Evolutionary conservation across 2,888 invertebrate species (phyloP).

Genomic region (Netelia fuscicornis): DNA sequence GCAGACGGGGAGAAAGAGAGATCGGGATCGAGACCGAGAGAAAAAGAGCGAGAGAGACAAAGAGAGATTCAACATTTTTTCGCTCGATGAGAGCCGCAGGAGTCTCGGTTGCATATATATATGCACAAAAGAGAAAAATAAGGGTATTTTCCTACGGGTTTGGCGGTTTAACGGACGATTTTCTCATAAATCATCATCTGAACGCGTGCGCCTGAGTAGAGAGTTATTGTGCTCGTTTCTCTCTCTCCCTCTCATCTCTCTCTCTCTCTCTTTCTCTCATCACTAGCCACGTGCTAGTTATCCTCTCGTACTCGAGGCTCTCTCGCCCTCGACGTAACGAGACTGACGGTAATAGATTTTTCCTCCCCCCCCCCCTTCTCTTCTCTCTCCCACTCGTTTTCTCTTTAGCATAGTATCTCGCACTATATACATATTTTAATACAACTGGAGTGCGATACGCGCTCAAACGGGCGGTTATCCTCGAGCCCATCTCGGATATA

Average conservation of each 20-base stretch:
- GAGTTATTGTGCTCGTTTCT: conserved; percentile 4
- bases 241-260: no score
- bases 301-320: not conserved
- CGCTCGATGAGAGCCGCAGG: conserved; percentile 19
- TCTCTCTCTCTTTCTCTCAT: not conserved
- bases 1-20: not conserved
- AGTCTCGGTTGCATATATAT: not conserved
- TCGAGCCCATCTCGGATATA: conserved; percentile 19
- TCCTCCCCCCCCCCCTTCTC: not conserved
- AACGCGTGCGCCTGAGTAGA: not conserved
- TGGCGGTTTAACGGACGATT: conserved; percentile 48
- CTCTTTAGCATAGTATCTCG: not conserved
- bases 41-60: not conserved
- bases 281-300: conserved; percentile 29
- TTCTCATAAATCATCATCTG: conserved; percentile 57
- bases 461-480: conserved; percentile 8
- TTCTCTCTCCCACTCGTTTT: not conserved
- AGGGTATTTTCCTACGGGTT: conserved; percentile 25
- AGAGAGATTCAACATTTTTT: conserved; percentile 19
- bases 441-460: conserved; percentile 32
- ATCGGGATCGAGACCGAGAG: not conserved
- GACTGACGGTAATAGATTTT: conserved; percentile 54
- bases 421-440: conserved; percentile 25
- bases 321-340: conserved; percentile 42
- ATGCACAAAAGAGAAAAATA: not conserved